These are phyloP conservation scores for Delia radicum DNA, from an alignment of 1,140 invertebrate species.

Conservation along the genomic window DNA sequence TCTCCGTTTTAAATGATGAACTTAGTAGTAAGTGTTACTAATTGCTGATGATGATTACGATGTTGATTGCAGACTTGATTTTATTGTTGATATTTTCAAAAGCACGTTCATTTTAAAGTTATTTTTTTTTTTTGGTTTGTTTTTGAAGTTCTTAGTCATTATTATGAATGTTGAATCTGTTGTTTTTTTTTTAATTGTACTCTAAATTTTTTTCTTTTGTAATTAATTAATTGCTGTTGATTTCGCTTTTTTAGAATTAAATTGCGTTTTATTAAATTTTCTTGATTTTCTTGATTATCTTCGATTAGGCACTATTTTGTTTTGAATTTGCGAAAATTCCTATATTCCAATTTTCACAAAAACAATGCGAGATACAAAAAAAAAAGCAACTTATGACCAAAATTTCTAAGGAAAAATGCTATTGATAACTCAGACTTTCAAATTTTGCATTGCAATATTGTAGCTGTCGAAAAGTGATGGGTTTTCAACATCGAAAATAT, in stretches of 20 bases:
- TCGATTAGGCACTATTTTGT: too few species aligned
- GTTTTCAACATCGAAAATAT: too few species aligned
- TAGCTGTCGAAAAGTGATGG: too few species aligned
- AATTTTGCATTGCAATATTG: too few species aligned
- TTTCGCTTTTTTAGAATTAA: neutral
- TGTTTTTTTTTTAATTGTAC: neutral
- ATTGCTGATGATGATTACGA: constrained; percentile 2
- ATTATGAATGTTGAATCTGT: neutral
- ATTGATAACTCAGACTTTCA: too few species aligned
- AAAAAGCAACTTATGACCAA: too few species aligned
- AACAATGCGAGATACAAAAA: too few species aligned
- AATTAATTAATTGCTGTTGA: neutral
- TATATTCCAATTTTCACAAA: too few species aligned
- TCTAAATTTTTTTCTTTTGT: neutral
- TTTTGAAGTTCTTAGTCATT: neutral
- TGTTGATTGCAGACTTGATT: neutral
- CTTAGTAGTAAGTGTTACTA: constrained; percentile 11
- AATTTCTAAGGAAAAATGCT: too few species aligned
- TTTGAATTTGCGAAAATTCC: too few species aligned
- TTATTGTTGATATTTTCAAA: neutral
- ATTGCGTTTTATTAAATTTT: too few species aligned
- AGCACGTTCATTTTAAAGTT: neutral
- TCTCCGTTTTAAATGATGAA: neutral
- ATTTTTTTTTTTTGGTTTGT: neutral
- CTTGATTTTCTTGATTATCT: too few species aligned